These are phyloP conservation scores for Sinonovacula constricta DNA, from an alignment of 1,140 invertebrate genomes.

Conservation along the genomic window DNA sequence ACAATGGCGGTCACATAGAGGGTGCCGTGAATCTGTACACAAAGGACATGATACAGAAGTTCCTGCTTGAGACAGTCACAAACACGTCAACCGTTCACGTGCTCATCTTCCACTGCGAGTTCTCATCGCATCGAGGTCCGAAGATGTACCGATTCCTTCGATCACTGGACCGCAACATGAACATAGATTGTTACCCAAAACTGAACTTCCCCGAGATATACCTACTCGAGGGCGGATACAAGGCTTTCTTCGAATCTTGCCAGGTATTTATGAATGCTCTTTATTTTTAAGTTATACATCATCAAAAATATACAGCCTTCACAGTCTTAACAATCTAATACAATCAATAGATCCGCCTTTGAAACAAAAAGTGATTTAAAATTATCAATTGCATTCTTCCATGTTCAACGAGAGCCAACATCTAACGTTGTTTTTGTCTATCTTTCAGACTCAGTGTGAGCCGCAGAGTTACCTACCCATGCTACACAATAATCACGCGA, in stretches of 20 bases:
- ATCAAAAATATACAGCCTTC: too few species aligned
- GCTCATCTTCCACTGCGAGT: conserved; percentile 46
- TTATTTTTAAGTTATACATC: too few species aligned
- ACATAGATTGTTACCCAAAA: conserved; percentile 91
- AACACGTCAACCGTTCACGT: conserved; percentile 79
- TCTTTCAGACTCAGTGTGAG: conserved; percentile 24
- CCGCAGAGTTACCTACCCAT: conserved; percentile 36
- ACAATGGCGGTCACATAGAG: conserved; percentile 93
- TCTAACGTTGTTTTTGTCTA: too few species aligned
- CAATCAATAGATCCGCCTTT: too few species aligned
- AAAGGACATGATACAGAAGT: conserved; percentile 84
- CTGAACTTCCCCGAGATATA: conserved; percentile 97
- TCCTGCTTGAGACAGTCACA: conserved; percentile 81
- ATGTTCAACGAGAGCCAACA: too few species aligned
- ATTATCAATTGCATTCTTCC: too few species aligned
- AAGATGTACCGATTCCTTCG: conserved; percentile 86
- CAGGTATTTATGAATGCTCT: too few species aligned
- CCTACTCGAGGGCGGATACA: conserved; percentile 96
- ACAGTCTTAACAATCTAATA: too few species aligned
- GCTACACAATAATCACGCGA: conserved; percentile 80
- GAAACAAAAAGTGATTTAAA: too few species aligned
- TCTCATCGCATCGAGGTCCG: conserved; percentile 37
- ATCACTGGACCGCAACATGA: conserved; percentile 88
- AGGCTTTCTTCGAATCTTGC: conserved; percentile 89
- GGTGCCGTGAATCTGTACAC: conserved; percentile 83